Evolutionary conservation across 2,888 invertebrate species (phyloP).

Genomic region (Polyommatus iphigenia): DNA sequence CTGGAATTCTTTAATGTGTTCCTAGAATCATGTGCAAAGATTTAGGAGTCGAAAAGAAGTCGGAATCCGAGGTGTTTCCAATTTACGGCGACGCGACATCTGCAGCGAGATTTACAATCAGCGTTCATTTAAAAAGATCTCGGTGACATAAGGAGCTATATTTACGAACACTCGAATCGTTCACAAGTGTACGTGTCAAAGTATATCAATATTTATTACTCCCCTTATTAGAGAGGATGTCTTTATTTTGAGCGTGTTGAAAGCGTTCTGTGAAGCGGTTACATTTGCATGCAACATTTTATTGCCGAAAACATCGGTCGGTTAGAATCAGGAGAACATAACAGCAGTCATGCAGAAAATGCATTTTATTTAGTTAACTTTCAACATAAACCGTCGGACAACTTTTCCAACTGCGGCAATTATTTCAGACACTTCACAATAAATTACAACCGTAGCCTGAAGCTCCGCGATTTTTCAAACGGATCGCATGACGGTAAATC

Average conservation of each 20-base stretch:
- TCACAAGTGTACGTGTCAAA: constrained; percentile 42
- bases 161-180: constrained; percentile 55
- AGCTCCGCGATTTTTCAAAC: constrained; percentile 15
- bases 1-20: constrained; percentile 27
- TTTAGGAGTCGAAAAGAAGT: constrained; percentile 33
- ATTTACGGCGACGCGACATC: constrained; percentile 56
- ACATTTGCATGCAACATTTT: not conserved
- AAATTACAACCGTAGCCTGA: not conserved
- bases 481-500: constrained; percentile 12
- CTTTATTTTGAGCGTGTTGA: constrained; percentile 12
- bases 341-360: not conserved
- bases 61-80: constrained; percentile 65
- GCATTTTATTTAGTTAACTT: not conserved
- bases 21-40: constrained; percentile 31
- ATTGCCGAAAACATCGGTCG: not conserved
- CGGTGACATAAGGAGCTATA: constrained; percentile 64
- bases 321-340: not conserved
- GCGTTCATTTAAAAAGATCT: constrained; percentile 69
- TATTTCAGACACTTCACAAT: constrained; percentile 9
- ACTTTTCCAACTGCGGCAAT: not conserved
- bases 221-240: constrained; percentile 33
- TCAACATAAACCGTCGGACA: not conserved
- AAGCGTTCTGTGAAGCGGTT: not conserved
- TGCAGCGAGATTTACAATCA: constrained; percentile 67
- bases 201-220: constrained; percentile 42